Conservation (phyloP, 2,797 vertebrate species). For the Cuniculus paca region DNA sequence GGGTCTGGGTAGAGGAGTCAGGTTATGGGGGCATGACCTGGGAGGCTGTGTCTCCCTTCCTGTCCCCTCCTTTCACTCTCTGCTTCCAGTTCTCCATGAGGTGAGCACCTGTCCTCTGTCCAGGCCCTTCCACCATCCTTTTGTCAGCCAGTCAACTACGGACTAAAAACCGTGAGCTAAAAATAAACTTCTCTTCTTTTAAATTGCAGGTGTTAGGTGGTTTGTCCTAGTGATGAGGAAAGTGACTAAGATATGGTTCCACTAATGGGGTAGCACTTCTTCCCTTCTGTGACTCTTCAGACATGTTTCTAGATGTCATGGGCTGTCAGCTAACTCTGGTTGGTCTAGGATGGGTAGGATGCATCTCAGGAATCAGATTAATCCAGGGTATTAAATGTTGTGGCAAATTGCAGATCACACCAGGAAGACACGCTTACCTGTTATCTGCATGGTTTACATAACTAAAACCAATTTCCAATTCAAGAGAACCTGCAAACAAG, state of each 20-base stretch:
- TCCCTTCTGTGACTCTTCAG: fast-evolving
- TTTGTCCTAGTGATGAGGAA: neutral
- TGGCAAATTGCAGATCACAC: neutral
- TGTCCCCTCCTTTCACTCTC: neutral
- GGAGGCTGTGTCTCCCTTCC: neutral
- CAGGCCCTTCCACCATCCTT: neutral
- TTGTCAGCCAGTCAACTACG: neutral
- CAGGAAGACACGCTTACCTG: neutral
- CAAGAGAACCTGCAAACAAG: neutral
- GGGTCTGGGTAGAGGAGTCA: neutral
- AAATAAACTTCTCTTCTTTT: neutral
- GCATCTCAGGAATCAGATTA: neutral
- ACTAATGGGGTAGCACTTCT: neutral
- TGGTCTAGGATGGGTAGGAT: neutral
- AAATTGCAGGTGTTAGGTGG: neutral
- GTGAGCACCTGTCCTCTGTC: neutral
- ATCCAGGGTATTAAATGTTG: neutral
- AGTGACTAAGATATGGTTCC: neutral
- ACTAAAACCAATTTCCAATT: neutral
- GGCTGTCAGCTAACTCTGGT: neutral
- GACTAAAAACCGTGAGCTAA: neutral
- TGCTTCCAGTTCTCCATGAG: neutral
- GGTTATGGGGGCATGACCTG: neutral
- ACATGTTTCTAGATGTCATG: fast-evolving
- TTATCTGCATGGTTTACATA: neutral